Percentiles rank a stretch among this genome's conserved stretches.
phyloP scores from a whole-genome alignment of 53 echinoderm and acorn worm genomes.

The Antedon mediterranea region DNA sequence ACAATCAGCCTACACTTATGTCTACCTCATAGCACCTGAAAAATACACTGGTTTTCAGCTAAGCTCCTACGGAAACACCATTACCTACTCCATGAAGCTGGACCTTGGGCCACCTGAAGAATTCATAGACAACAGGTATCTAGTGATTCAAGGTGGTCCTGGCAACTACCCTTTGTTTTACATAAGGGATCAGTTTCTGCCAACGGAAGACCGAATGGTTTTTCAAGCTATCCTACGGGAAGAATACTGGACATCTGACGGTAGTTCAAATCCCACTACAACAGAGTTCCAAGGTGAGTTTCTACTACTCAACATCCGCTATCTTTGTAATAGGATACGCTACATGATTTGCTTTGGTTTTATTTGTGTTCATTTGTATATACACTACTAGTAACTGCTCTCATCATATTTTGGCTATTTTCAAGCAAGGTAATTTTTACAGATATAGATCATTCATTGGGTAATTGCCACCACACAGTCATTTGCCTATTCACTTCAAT shows the following conservation, averaged over 20 bases:
- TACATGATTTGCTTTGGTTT: too few species aligned
- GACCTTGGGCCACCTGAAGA: conserved; percentile 30
- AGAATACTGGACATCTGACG: conserved; percentile 30
- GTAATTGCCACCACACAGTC: too few species aligned
- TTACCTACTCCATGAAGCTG: conserved; percentile 42
- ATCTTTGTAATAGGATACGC: too few species aligned
- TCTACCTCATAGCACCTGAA: conserved; percentile 58
- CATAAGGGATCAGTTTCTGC: conserved; percentile 25
- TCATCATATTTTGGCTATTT: too few species aligned
- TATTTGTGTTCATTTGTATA: too few species aligned
- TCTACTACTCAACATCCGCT: too few species aligned
- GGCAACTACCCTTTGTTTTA: conserved; percentile 26
- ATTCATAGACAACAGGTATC: conserved; percentile 10
- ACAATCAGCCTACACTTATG: conserved; percentile 18
- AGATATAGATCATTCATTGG: too few species aligned
- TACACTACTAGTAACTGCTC: too few species aligned
- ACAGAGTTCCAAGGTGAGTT: conserved; percentile 76
- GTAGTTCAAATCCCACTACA: conserved; percentile 13
- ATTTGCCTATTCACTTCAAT: too few species aligned
- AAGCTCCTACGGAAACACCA: conserved; percentile 35
- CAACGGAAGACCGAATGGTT: not conserved
- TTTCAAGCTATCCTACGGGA: conserved; percentile 52
- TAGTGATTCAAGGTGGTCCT: conserved; percentile 49
- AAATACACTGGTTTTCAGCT: conserved; percentile 50
- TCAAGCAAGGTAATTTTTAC: too few species aligned